Base-by-base conservation (phyloP, 2,797 vertebrate genomes). In the Lateolabrax maculatus region DNA sequence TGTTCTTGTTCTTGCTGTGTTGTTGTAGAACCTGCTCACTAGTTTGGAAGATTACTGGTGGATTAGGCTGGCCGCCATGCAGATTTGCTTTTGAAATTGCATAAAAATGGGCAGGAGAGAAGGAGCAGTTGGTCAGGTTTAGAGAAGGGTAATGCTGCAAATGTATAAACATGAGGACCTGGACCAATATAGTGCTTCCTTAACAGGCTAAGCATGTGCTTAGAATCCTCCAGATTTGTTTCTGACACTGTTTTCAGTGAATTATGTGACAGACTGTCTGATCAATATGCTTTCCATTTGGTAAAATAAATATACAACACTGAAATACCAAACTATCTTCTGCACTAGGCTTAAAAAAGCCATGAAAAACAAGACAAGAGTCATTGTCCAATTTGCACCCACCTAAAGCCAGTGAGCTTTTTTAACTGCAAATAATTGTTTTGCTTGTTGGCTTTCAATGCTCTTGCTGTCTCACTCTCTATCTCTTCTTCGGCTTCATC, bases 251-350 rank as follows among this genome's bases (percentile, higher is more conserved):
- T 86, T 88, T 79, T 57, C 71, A 83, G 60, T 81, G 66, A 86
- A 83, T 87, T 70, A 79, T 80, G 71, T 82, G 85, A 83, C 88
- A 88, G 77, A 84, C 77, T 80, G 70, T 76, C 60, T 81, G 69
- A 90, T 90, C 89, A 88, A 89, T 89, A 87, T 89, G 65, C 73
- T 86, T 89, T 88, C 75, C 75, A 80, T 86, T 81, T 89, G 75
- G 66, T 81, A 57, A 87, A 81, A 82, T 85, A 81, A 87, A 78
- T 56, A 79, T 37, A 79, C 48, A 66, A 70, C 37, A 21, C 55
- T 81, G 72, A 82, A 79, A 87, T 71, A 71, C 61, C 67, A 76
- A 82, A 84, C 60, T 37, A 52, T 55, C 49, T 48, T 73, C 39
- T 73, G 29, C 41, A 46, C 25, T 13, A 16, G 18, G 48, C 43